These are phyloP conservation scores for Seira musarum DNA, from an alignment of 2,888 invertebrate genomes.

Conservation along the genomic window DNA sequence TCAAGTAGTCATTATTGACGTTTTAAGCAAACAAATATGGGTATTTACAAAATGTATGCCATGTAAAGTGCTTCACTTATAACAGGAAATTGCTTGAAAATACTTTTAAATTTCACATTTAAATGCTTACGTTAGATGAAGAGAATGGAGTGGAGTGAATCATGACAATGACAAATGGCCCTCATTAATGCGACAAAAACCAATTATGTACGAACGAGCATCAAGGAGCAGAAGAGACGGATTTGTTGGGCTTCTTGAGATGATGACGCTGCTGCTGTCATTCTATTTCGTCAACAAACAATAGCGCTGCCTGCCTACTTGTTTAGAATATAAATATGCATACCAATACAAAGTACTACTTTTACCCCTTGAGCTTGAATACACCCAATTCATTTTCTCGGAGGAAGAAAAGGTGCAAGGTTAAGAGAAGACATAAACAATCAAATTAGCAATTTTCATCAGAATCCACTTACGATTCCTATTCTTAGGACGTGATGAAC, in stretches of 20 bases:
- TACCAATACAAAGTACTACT: background rate
- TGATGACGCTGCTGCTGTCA: background rate
- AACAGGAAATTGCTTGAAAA: background rate
- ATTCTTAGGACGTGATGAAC: no score
- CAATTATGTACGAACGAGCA: background rate
- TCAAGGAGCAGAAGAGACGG: background rate
- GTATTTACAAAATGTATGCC: no score
- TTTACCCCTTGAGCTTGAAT: background rate
- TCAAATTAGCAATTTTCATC: no score
- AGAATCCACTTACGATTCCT: no score
- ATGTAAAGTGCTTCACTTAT: background rate
- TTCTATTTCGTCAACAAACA: background rate
- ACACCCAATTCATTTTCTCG: background rate
- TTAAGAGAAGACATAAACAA: no score
- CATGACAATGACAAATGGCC: constrained; percentile 10
- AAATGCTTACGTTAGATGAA: background rate
- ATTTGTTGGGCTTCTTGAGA: no score
- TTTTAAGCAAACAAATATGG: background rate
- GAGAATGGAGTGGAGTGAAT: no score
- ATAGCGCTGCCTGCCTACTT: background rate
- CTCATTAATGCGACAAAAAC: constrained; percentile 3
- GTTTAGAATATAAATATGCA: background rate
- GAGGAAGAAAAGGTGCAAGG: no score
- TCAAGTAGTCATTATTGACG: background rate
- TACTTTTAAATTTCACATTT: background rate